Base-by-base conservation (phyloP, 1,140 invertebrate genomes). In the Idris sp. region DNA sequence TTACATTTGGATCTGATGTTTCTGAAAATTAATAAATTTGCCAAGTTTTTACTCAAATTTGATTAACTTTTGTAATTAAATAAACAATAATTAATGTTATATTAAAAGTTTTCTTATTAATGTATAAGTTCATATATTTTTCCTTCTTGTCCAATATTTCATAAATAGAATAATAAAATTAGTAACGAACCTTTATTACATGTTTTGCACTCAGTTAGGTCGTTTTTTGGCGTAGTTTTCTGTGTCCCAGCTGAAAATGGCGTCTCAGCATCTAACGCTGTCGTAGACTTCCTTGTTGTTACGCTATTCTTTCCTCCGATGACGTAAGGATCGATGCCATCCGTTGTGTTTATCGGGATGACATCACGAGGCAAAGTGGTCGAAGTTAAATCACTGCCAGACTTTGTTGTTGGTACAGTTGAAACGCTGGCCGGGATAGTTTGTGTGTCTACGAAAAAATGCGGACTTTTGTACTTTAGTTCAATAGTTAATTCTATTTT, bases 261-360 rank as follows among this genome's bases (percentile, higher is more conserved):
- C 11, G 76, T 81, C 44, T 79, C 76, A 13, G 16, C 58, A 18
- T 78, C 54, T 19, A 77, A 1, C 7, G 25, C 62, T 19, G 38
- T 61, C 11, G 43, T 77, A 3, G 54, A 40, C n/a, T 26, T 15
- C 16, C 14, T 28, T 30, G 11, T 40, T 14, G 7, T 33, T 1
- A 40, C 49, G 2, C 31, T 49, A 6, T 13, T 64, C 22, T 48
- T 74, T 11, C 11, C 49, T 4, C 41, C 30, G 2, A 51, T 26
- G 1, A 73, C 48, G 15, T 74, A 33, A 7, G 83, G 82, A 41
- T 85, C 84, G 43, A 85, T 81, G 9, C 80, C 79, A 35, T 86
- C 84, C 18, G 83, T 83, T 9, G 81, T 75, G 74, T 81, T 81
- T 43, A 81, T 82, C 18, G 76, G 62, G 35, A 81, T 82, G 31